Evolutionary conservation across 1,140 invertebrate genomes (phyloP), one percentile per base, ranked within the genome.

Genomic region (Grapholita molesta): DNA sequence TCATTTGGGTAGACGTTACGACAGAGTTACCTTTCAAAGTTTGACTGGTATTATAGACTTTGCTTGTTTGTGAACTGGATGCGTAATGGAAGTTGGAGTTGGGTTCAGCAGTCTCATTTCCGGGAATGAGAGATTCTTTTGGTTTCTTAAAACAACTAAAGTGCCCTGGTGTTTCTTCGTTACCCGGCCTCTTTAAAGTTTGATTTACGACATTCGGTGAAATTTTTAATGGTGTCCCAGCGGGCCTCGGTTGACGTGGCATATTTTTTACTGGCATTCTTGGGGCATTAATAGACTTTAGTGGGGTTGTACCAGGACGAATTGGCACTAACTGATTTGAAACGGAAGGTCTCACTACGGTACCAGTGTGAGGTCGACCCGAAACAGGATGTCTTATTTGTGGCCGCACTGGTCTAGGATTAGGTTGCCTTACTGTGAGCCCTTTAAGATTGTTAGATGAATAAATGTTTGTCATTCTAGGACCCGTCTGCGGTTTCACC

Each of bases 81-180:
- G 76, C 71, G 66, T 76, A 82, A 30, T 87, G 82, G 11, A 81
- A 67, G 0, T 64, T 53, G 4, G 68, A 52, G 18, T 79, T 83
- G n/a, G 75, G 74, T 30, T 65, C 61, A 33, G 68, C 38, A 77
- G 66, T 25, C 82, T 82, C 21, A 73, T 66, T 12, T 70, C 15
- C 68, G 23, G 77, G 76, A 28, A 80, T 76, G 0, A 82, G 64
- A 23, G 83, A 82, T 66, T 89, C 85, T 74, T 88, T 90, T 21
- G 84, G 78, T 69, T 86, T 91, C 73, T 91, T 91, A 71, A 91
- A 87, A 68, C 80, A 83, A 76, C 79, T 86, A 66, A 88, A 86
- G 25, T 78, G 84, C n/a, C 80, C 85, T 9, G 64, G 21, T 12
- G 69, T 1, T 38, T 85, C 81, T 48, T 86, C 79, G 0, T 77